These are phyloP conservation scores for Equus przewalskii DNA, from an alignment of 2,113 vertebrate genomes.

Conservation along the genomic window DNA sequence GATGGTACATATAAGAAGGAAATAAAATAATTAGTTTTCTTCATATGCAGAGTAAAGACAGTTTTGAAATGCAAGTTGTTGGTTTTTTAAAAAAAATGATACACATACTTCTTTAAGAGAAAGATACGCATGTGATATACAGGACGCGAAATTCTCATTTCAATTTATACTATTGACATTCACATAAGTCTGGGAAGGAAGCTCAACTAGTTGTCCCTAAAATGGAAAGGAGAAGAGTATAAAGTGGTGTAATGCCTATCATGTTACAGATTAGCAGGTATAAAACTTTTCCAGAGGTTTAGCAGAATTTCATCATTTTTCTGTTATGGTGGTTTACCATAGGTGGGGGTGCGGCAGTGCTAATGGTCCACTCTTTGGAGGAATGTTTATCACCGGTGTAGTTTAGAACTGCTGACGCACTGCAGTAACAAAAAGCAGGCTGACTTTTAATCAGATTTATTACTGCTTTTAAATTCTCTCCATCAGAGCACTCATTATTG, in stretches of 20 bases:
- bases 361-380: neutral
- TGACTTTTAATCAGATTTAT: neutral
- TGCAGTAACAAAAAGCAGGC: neutral
- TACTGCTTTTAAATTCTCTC: neutral
- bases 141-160: neutral
- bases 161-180: neutral
- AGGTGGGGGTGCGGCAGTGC: fast-evolving
- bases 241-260: neutral
- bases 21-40: neutral
- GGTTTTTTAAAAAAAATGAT: neutral
- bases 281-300: neutral
- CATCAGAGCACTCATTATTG: neutral
- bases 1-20: neutral
- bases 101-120: neutral
- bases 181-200: neutral
- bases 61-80: neutral
- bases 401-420: neutral
- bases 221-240: neutral
- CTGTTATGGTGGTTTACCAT: neutral
- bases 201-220: neutral
- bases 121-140: neutral
- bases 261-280: neutral
- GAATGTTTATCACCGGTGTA: neutral
- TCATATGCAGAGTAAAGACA: neutral
- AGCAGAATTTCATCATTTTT: neutral